Conservation (phyloP, 2,888 invertebrate species). For the Lysandra bellargus region DNA sequence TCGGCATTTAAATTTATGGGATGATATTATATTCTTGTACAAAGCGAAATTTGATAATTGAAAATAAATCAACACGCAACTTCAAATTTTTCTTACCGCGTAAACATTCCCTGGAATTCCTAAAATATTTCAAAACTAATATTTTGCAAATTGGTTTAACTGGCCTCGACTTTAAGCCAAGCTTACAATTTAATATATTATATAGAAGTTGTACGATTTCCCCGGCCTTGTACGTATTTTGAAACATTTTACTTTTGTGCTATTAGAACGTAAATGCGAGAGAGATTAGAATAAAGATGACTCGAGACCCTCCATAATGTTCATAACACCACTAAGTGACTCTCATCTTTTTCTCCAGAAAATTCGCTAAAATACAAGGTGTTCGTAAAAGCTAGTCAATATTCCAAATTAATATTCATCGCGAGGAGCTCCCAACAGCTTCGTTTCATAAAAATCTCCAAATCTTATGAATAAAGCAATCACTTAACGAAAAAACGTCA, state of each 20-base stretch:
- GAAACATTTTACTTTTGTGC: not conserved
- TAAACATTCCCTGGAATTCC: no score
- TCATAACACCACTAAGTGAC: constrained; percentile 17
- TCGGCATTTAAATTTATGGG: not conserved
- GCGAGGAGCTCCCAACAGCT: not conserved
- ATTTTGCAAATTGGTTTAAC: no score
- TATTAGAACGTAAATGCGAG: not conserved
- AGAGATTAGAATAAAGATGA: not conserved
- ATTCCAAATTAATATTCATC: constrained; percentile 30
- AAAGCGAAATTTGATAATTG: no score
- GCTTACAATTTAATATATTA: no score
- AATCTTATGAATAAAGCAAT: constrained; percentile 38
- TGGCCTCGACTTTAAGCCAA: no score
- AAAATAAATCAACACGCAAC: no score
- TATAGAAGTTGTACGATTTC: no score
- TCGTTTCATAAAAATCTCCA: constrained; percentile 33
- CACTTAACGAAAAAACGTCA: constrained; percentile 38
- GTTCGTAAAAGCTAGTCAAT: constrained; percentile 31
- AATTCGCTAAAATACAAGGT: constrained; percentile 20
- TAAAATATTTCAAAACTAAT: no score
- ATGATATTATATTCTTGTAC: not conserved
- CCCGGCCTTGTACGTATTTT: not conserved
- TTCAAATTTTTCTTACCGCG: no score
- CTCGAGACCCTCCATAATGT: not conserved
- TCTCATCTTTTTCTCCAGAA: constrained; percentile 9